Evolutionary conservation across 2,113 vertebrate species (phyloP).

Genomic region (Phrynosoma platyrhinos): DNA sequence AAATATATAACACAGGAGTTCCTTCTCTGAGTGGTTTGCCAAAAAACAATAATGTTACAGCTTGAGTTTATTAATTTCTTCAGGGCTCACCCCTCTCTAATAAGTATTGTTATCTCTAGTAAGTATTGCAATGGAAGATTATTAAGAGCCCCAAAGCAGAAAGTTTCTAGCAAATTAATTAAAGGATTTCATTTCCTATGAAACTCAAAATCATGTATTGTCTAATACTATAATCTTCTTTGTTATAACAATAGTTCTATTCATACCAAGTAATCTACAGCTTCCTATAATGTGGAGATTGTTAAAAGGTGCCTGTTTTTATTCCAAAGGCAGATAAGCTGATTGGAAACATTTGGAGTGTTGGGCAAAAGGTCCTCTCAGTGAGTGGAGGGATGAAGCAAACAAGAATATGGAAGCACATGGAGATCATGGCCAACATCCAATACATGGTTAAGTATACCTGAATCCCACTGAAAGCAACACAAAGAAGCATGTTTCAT

Average conservation of each 20-base stretch:
- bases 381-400: slow-evolving; percentile 30
- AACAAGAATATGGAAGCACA: slow-evolving; percentile 23
- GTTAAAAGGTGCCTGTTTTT: slow-evolving; percentile 53
- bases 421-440: not conserved
- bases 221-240: slow-evolving; percentile 71
- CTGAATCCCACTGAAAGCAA: not conserved
- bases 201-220: slow-evolving; percentile 62
- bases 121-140: slow-evolving; percentile 46
- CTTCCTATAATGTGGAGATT: slow-evolving; percentile 67
- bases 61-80: not conserved
- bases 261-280: slow-evolving; percentile 68
- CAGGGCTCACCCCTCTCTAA: slow-evolving; percentile 5
- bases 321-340: slow-evolving; percentile 48
- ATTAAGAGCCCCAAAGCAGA: slow-evolving; percentile 44
- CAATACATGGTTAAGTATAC: not conserved
- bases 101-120: slow-evolving; percentile 44
- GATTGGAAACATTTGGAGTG: slow-evolving; percentile 49
- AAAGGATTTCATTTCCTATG: slow-evolving; percentile 52
- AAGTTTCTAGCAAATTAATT: slow-evolving; percentile 64
- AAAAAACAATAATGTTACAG: not conserved
- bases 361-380: slow-evolving; percentile 43
- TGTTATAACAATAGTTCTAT: slow-evolving; percentile 57
- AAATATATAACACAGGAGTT: not conserved
- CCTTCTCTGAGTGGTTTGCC: slow-evolving; percentile 10
- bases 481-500: not conserved